phyloP scores from a whole-genome alignment of 1,140 invertebrate genomes.

The Sitophilus oryzae region DNA sequence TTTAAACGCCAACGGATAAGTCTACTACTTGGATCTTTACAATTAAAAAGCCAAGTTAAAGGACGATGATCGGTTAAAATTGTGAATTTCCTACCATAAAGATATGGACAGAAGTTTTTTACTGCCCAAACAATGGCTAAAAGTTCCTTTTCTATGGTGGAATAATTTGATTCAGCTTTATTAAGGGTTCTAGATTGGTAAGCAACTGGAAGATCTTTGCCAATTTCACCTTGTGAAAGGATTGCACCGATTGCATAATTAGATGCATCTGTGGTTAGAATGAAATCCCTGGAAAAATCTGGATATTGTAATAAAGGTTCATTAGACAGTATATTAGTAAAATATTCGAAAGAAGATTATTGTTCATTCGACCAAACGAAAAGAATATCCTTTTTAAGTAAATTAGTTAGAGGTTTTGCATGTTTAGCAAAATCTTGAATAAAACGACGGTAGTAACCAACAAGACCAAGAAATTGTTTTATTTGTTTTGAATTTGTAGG shows the following conservation, averaged over 20 bases:
- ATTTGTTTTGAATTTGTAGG: constrained; percentile 29
- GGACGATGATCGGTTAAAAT: background rate
- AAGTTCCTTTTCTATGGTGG: background rate
- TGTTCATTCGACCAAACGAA: background rate
- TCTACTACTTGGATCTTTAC: background rate
- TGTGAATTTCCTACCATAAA: background rate
- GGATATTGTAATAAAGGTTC: background rate
- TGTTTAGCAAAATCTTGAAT: constrained; percentile 17
- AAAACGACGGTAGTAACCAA: constrained; percentile 25
- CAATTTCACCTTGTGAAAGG: background rate
- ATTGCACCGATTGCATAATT: background rate
- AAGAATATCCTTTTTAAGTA: constrained; percentile 14
- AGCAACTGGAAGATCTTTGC: background rate
- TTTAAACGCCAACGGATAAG: background rate
- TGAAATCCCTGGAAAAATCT: background rate
- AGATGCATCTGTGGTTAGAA: background rate
- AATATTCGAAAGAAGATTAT: background rate
- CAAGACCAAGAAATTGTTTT: constrained; percentile 44
- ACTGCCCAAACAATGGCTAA: background rate
- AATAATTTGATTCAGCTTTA: background rate
- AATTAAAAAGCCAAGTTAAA: background rate
- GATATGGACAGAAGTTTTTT: background rate
- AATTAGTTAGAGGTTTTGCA: constrained; percentile 20
- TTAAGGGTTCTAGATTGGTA: background rate
- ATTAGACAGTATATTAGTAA: background rate